A percentile compares a stretch with the other conserved stretches of the same genome.
These are phyloP conservation scores for Eupelmus urozonus DNA, from an alignment of 2,888 invertebrate species.

Conservation along the genomic window DNA sequence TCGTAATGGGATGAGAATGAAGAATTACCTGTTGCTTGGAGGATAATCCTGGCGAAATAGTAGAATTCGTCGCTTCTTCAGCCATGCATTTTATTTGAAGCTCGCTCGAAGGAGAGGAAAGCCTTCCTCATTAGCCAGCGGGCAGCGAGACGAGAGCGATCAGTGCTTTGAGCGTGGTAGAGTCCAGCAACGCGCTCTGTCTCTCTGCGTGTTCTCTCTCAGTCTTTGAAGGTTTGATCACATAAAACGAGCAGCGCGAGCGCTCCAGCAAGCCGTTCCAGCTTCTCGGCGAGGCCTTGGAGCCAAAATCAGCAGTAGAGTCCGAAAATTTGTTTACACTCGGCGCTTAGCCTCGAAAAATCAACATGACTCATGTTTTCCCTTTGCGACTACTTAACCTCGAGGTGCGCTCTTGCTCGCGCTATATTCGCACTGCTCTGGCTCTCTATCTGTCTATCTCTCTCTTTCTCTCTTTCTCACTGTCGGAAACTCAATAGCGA, in stretches of 20 bases:
- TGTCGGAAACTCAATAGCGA: too few relatives aligned
- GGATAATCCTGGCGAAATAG: conserved; percentile 44
- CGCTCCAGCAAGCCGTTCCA: neutral
- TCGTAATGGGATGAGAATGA: neutral
- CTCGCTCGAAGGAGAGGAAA: conserved; percentile 48
- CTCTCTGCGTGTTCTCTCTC: too few relatives aligned
- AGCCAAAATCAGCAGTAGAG: neutral
- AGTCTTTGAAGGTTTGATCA: conserved; percentile 27
- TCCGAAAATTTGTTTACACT: conserved; percentile 30
- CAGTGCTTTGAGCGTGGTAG: too few relatives aligned
- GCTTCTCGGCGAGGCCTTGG: neutral
- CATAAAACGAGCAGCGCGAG: conserved; percentile 12
- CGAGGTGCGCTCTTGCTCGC: neutral
- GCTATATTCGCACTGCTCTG: too few relatives aligned
- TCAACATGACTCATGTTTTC: conserved; percentile 50
- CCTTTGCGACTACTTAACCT: conserved; percentile 35
- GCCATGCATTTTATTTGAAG: conserved; percentile 51
- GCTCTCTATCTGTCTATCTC: too few relatives aligned
- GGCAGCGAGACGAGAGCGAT: neutral
- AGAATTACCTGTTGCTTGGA: conserved; percentile 44
- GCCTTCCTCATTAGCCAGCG: conserved; percentile 10
- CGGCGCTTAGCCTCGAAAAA: conserved; percentile 31
- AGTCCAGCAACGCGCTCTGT: too few relatives aligned
- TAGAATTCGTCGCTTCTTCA: conserved; percentile 43
- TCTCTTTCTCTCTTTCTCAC: too few relatives aligned